Base-by-base conservation (phyloP, 2,888 invertebrate genomes). In the Geotrupes spiniger region DNA sequence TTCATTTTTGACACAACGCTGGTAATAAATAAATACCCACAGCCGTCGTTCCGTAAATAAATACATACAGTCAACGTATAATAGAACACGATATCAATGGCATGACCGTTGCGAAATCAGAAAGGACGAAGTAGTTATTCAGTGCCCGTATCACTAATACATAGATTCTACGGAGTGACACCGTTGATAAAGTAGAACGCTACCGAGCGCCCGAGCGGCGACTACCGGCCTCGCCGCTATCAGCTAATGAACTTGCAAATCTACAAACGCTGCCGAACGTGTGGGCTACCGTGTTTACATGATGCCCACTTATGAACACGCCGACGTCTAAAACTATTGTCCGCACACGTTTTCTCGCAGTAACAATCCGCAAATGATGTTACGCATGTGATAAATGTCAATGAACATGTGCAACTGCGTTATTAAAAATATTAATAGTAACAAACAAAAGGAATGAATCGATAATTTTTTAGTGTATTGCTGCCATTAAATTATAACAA, bases 191-290 rank as follows among this genome's bases (percentile, higher is more conserved):
- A 62, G 60, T 63, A 56, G 61, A 62, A 58, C 61, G 61, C 63
- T 59, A 62, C 62, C 47, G 56, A 51, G 52, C 53, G 52, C 49
- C 51, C 48, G 52, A 52, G 52, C 51, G 56, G 51, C 56, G 51
- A 51, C 53, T 54, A 54, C 59, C 52, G 50, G 46, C 51, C 49
- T 42, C 50, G 36, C 26, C 33, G 57, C 57, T 63, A 65, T 66
- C 64, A 62, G 57, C 62, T 66, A 64, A 66, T 66, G 66, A 66
- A 65, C 65, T 63, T 62, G 63, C 65, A 63, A 65, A 64, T 65
- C 66, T 66, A 58, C 56, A 59, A 58, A 59, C 54, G 56, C 46
- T 47, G 57, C 61, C 61, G 59, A 57, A 56, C 60, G 57, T 63
- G 60, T 60, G 57, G 59, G 58, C 58, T 61, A 56, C 54, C 52